phyloP scores from a whole-genome alignment of 1,140 invertebrate species.

The Megalopta genalis region DNA sequence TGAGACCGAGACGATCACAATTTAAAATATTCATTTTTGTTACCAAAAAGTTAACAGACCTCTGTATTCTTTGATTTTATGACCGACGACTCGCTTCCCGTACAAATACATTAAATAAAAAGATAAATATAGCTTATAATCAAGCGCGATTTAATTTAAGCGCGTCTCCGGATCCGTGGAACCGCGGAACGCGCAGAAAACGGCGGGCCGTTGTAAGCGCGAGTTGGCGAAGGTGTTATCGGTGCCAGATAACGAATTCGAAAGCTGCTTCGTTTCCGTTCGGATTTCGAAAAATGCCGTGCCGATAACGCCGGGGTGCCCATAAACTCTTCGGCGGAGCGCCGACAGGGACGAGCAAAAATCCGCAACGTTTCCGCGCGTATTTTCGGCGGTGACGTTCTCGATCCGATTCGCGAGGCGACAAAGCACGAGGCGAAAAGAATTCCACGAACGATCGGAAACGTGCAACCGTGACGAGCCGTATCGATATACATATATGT shows the following conservation, averaged over 20 bases:
- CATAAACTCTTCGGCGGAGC: background rate
- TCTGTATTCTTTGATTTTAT: no score
- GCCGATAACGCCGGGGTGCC: no score
- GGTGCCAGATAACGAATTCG: slow-evolving; percentile 31
- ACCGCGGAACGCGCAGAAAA: background rate
- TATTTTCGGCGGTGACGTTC: slow-evolving; percentile 25
- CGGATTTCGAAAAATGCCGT: no score
- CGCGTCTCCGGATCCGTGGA: background rate
- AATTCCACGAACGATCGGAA: background rate
- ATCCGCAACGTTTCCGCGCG: slow-evolving; percentile 1
- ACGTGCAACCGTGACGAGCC: background rate
- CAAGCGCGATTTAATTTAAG: no score
- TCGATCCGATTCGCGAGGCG: slow-evolving; percentile 9
- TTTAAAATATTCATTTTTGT: no score
- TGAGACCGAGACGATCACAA: no score
- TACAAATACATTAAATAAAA: no score
- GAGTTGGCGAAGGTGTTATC: slow-evolving; percentile 39
- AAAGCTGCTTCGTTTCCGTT: background rate
- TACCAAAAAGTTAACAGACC: no score
- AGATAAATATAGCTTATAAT: no score
- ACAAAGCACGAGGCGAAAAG: background rate
- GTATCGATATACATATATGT: background rate
- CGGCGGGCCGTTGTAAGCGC: background rate
- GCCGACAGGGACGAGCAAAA: slow-evolving; percentile 1
- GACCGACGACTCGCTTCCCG: no score